Base-by-base conservation (phyloP, 2,797 vertebrate genomes). In the Pelodytes ibericus region DNA sequence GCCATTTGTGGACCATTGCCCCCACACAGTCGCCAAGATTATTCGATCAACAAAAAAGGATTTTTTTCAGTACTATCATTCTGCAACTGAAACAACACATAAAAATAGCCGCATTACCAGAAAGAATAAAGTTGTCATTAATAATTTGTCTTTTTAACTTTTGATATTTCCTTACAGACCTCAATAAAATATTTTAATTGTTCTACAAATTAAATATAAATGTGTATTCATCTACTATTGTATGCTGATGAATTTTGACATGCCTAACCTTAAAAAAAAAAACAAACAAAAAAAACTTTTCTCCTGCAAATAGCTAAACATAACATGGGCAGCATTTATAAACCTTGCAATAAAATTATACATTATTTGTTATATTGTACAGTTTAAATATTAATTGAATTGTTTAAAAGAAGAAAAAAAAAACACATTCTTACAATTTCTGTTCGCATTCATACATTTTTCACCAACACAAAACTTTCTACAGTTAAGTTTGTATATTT, bases 191-290 rank as follows among this genome's bases (percentile, higher is more conserved):
- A 49, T 56, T 59, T 39, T 69, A 31, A 60, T 58, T 74, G 36
- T 58, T 47, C 36, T 59, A 66, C 31, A 60, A 67, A 60, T 72
- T 59, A 51, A 60, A 59, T 49, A 67, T 60, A 47, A 6, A 49
- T 51, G 36, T 11, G 64, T 57, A 70, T 41, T 56, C 70, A 63
- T 62, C 29, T 29, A 70, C 18, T 11, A 41, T 58, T 51, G 25
- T 10, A 69, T 53, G n/a, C 29, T 16, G 53, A 61, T 62, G 16
- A 10, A 57, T 18, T 76, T 76, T 67, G 22, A 74, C 44, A 58
- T 60, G 67, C 67, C 67, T 60, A 68, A 29, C n/a, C 65, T 51
- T 60, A 66, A 74, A 74, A 67, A n/a, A n/a, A n/a, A n/a, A n/a
- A n/a, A n/a, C n/a, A n/a, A n/a, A n/a, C n/a, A n/a, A n/a, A n/a